Base-by-base conservation (phyloP, 1,140 invertebrate species). In the Conopomorpha cramerella region DNA sequence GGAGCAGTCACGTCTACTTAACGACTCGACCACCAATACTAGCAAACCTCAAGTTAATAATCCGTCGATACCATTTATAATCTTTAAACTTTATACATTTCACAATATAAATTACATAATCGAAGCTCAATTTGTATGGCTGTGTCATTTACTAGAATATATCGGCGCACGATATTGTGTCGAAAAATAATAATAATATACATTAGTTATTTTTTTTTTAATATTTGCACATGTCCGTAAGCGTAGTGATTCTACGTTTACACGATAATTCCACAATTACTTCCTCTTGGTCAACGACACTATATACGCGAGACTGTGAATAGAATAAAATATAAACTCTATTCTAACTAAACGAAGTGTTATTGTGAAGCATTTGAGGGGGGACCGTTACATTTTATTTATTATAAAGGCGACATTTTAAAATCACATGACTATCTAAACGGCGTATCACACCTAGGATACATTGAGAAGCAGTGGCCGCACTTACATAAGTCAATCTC, bases 101-200 rank as follows among this genome's bases (percentile, higher is more conserved):
- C 70, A 70, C 66, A 67, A 64, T 63, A 55, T n/a, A 51, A 58
- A 65, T 59, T 66, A 71, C 61, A 71, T 60, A 53, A 66, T 60
- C 41, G 52, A 67, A 71, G 70, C 70, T 55, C 45, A 53, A 52
- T 47, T 47, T 57, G 41, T 41, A 44, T 49, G 48, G 48, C 52
- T 51, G 56, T 40, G 51, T 46, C 56, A 54, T 52, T 51, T 47
- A 57, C 55, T 59, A 55, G 32, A 58, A 50, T 40, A n/a, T n/a
- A n/a, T n/a, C n/a, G n/a, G n/a, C n/a, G n/a, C n/a, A n/a, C n/a
- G n/a, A n/a, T n/a, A n/a, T n/a, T n/a, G n/a, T n/a, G n/a, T n/a
- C n/a, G n/a, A n/a, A n/a, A n/a, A n/a, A n/a, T n/a, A n/a, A n/a
- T n/a, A n/a, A n/a, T n/a, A n/a, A n/a, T n/a, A n/a, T n/a, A n/a